A percentile compares a stretch with the other conserved stretches of the same genome.
Conservation (phyloP, 2,797 vertebrate genomes). For the Thalassophryne amazonica region DNA sequence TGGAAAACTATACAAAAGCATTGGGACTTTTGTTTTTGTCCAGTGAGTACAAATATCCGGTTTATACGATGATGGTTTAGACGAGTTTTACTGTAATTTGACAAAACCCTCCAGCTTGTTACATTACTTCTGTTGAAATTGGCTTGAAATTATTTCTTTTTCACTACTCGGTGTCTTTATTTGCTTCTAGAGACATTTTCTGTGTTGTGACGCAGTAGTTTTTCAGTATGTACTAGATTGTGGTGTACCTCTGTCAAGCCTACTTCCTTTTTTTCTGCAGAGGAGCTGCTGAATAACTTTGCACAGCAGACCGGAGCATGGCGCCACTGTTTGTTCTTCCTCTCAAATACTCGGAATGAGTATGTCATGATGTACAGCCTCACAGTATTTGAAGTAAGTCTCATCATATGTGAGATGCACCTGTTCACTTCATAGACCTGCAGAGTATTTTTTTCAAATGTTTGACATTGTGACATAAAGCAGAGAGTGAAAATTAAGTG, state of each 20-base stretch:
- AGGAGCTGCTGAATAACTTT: constrained; percentile 98
- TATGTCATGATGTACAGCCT: constrained; percentile 99
- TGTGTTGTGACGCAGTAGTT: constrained; percentile 37
- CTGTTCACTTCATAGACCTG: neutral
- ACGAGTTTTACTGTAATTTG: too few relatives aligned
- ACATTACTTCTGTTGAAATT: neutral
- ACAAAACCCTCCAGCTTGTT: too few relatives aligned
- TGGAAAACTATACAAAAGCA: too few relatives aligned
- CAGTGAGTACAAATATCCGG: too few relatives aligned
- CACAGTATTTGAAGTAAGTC: constrained; percentile 97
- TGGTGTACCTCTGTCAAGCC: constrained; percentile 4
- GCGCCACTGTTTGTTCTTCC: constrained; percentile 97
- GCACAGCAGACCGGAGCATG: constrained; percentile 96
- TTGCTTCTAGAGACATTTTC: constrained; percentile 31
- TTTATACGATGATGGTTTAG: too few relatives aligned
- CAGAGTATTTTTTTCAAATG: neutral
- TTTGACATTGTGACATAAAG: neutral
- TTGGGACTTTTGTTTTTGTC: too few relatives aligned
- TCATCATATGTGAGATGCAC: neutral
- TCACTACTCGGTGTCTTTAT: neutral
- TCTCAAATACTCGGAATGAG: constrained; percentile 95
- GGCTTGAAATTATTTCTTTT: neutral
- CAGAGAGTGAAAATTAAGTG: neutral
- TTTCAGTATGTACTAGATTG: constrained; percentile 18
- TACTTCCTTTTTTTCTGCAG: constrained; percentile 79